A percentile compares a stretch with the other conserved stretches of the same genome.
phyloP scores from a whole-genome alignment of 2,797 vertebrate species.

The Lepilemur septentrionalis region DNA sequence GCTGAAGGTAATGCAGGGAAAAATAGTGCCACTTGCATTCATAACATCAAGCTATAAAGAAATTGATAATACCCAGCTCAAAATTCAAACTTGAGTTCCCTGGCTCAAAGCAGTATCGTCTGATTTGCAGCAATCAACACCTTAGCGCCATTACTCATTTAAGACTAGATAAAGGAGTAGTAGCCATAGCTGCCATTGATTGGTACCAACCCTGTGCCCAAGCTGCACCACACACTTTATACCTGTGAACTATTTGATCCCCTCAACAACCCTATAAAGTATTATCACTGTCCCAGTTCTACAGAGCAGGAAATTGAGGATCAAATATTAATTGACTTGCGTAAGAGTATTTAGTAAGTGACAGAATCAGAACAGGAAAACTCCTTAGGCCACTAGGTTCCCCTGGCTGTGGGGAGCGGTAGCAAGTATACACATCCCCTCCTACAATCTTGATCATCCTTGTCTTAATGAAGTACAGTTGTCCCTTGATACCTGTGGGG shows the following conservation, averaged over 20 bases:
- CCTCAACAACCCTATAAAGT: not conserved
- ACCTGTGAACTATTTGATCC: not conserved
- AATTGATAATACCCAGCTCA: not conserved
- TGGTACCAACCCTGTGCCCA: not conserved
- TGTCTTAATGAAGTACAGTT: not conserved
- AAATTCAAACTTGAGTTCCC: not conserved
- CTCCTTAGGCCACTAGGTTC: not conserved
- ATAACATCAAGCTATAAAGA: not conserved
- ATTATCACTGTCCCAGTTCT: not conserved
- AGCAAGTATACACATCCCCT: not conserved
- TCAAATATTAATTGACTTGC: not conserved
- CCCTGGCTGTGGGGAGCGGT: not conserved
- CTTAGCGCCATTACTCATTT: not conserved
- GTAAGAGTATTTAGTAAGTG: not conserved
- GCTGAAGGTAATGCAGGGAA: not conserved
- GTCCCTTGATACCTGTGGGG: not conserved
- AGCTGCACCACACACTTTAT: not conserved
- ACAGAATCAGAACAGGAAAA: not conserved
- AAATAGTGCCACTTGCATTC: not conserved
- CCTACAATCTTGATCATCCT: not conserved
- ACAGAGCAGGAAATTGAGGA: not conserved
- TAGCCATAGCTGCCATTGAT: not conserved
- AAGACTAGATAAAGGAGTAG: not conserved
- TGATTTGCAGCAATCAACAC: not conserved
- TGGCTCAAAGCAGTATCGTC: not conserved